These are phyloP conservation scores for Gobiocypris rarus DNA, from an alignment of 2,113 vertebrate species.

Conservation along the genomic window DNA sequence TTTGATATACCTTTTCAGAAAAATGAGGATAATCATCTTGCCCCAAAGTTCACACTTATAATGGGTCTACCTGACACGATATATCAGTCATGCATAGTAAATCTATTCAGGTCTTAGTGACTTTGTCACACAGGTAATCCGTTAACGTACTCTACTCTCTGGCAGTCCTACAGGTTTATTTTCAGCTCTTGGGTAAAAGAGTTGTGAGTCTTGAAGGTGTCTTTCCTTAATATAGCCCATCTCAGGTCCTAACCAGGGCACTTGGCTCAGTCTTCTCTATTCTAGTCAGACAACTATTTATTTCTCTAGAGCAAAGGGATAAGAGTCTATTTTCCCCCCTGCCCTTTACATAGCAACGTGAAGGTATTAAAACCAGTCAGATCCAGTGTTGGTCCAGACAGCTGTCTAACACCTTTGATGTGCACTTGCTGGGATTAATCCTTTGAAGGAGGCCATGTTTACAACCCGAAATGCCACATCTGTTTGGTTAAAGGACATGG, in stretches of 20 bases:
- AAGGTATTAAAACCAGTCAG: slow-evolving; percentile 11
- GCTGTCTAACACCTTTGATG: slow-evolving; percentile 45
- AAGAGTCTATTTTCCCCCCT: slow-evolving; percentile 5
- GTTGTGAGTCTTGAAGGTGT: slow-evolving; percentile 12
- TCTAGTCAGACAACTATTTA: neutral
- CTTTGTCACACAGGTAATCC: neutral
- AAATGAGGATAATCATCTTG: neutral
- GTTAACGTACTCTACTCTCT: neutral
- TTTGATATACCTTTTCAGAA: no score
- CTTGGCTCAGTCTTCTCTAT: neutral
- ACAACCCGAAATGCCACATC: slow-evolving; percentile 63
- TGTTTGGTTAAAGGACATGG: slow-evolving; percentile 53
- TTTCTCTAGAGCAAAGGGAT: slow-evolving; percentile 12
- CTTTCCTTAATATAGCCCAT: neutral
- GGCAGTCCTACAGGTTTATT: neutral
- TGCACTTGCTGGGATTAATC: slow-evolving; percentile 12
- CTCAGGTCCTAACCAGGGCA: slow-evolving; percentile 5
- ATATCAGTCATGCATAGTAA: neutral
- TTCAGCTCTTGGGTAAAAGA: neutral
- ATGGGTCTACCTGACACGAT: neutral
- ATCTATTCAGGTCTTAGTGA: neutral
- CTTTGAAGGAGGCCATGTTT: slow-evolving; percentile 57
- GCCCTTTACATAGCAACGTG: neutral
- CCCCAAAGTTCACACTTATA: no score
- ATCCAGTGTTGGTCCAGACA: slow-evolving; percentile 34